phyloP scores from a whole-genome alignment of 2,888 invertebrate species.

The Phengaris alcon region DNA sequence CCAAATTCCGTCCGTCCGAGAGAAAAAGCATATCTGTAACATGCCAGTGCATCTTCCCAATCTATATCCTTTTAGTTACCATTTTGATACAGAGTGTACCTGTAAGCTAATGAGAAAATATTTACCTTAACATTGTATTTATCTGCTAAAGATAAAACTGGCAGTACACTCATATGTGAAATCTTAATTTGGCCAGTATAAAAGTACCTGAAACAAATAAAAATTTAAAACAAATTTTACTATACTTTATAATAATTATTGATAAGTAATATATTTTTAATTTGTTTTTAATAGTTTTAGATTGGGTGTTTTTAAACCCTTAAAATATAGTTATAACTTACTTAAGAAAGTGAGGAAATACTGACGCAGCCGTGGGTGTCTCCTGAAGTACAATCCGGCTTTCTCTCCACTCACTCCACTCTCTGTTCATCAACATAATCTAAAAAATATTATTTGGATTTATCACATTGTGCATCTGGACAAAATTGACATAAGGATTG shows the following conservation, averaged over 20 bases:
- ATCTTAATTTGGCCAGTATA: constrained; percentile 95
- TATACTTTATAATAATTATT: too few relatives aligned
- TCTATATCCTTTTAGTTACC: too few relatives aligned
- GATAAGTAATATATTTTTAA: too few relatives aligned
- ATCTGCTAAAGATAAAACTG: constrained; percentile 93
- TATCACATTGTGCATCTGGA: too few relatives aligned
- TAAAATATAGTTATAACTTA: constrained; percentile 45
- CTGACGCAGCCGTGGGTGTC: constrained; percentile 88
- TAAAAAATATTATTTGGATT: constrained; percentile 45
- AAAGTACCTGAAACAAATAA: constrained; percentile 77
- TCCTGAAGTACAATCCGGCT: constrained; percentile 91
- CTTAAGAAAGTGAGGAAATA: constrained; percentile 93
- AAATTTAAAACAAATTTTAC: neutral
- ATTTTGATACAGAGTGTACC: too few relatives aligned
- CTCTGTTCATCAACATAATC: constrained; percentile 97
- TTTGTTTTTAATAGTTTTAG: neutral
- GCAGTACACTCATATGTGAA: constrained; percentile 90
- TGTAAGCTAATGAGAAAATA: too few relatives aligned
- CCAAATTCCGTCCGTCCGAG: too few relatives aligned
- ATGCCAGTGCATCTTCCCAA: too few relatives aligned
- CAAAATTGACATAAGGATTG: too few relatives aligned
- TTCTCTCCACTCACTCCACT: constrained; percentile 95
- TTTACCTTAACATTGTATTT: constrained; percentile 94
- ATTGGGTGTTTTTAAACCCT: neutral
- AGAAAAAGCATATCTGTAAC: too few relatives aligned